Percentiles rank a stretch among this genome's conserved stretches.
Evolutionary conservation across 2,888 invertebrate species (phyloP).

Genomic region (Hyalella azteca): DNA sequence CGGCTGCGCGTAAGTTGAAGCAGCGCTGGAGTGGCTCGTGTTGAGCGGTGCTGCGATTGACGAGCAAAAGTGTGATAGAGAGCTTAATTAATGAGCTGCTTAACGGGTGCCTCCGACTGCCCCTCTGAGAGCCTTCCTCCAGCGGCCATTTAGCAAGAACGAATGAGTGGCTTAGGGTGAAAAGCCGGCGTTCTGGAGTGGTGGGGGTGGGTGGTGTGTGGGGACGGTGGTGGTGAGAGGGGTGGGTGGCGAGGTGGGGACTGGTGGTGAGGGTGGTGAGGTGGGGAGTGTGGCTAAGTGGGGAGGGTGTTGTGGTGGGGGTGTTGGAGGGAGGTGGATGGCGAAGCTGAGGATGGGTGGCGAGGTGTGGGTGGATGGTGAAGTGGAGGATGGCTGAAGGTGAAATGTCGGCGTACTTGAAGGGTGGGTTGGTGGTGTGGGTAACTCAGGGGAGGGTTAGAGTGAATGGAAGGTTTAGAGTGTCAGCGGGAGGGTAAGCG

Average conservation of each 20-base stretch:
- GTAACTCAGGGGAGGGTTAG: too few relatives aligned
- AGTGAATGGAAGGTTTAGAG: too few relatives aligned
- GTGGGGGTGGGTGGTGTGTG: not conserved
- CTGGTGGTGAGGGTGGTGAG: not conserved
- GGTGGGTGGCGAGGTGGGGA: not conserved
- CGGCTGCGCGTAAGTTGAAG: slow-evolving; percentile 5
- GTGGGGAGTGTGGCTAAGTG: not conserved
- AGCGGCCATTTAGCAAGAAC: slow-evolving; percentile 15
- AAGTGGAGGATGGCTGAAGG: not conserved
- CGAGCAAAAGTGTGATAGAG: slow-evolving; percentile 37
- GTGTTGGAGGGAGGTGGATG: not conserved
- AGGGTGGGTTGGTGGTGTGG: too few relatives aligned
- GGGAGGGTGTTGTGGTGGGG: not conserved
- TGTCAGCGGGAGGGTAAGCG: too few relatives aligned
- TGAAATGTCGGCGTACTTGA: too few relatives aligned
- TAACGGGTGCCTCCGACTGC: slow-evolving; percentile 8
- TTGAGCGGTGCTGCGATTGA: slow-evolving; percentile 33
- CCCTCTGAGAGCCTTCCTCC: slow-evolving; percentile 18
- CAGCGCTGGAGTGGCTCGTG: slow-evolving; percentile 1
- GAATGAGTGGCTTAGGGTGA: slow-evolving; percentile 13
- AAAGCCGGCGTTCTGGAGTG: not conserved
- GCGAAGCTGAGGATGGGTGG: not conserved
- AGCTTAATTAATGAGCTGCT: slow-evolving; percentile 36
- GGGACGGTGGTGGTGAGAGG: not conserved
- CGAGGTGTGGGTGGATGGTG: not conserved